phyloP scores from a whole-genome alignment of 2,113 vertebrate species.

The Podilymbus podiceps region DNA sequence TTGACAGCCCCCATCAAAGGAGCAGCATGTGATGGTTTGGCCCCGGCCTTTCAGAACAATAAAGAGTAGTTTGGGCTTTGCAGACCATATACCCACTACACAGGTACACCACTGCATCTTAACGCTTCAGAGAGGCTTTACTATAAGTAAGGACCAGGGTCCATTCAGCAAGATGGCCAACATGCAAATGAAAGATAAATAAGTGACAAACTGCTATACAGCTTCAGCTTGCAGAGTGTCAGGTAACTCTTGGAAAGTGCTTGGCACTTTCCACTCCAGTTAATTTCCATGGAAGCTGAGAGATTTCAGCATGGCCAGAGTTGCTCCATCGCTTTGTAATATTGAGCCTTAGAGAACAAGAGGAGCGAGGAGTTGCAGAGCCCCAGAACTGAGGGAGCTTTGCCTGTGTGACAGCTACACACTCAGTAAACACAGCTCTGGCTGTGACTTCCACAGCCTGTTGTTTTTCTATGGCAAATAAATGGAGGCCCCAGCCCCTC shows the following conservation, averaged over 20 bases:
- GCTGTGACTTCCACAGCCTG: rapidly evolving
- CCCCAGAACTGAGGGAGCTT: background rate
- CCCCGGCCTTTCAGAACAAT: background rate
- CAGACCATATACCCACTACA: background rate
- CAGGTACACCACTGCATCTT: background rate
- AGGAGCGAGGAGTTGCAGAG: background rate
- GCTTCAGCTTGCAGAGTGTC: constrained; percentile 28
- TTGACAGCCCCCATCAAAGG: background rate
- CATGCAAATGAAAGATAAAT: constrained; percentile 49
- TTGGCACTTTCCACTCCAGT: constrained; percentile 11
- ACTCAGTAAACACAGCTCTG: rapidly evolving
- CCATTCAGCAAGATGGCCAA: background rate
- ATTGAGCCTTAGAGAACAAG: background rate
- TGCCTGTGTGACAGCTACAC: background rate
- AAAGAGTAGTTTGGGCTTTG: background rate
- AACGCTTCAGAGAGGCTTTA: background rate
- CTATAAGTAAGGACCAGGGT: background rate
- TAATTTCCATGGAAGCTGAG: background rate
- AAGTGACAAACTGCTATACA: constrained; percentile 6
- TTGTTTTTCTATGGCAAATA: background rate
- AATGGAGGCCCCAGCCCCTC: background rate
- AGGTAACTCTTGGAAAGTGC: background rate
- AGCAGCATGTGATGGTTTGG: background rate
- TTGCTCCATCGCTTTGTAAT: background rate
- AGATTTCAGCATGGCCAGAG: background rate